Percentiles rank a stretch among this genome's conserved stretches.
These are phyloP conservation scores for Pyrocoelia pectoralis DNA, from an alignment of 2,888 invertebrate genomes.

Conservation along the genomic window DNA sequence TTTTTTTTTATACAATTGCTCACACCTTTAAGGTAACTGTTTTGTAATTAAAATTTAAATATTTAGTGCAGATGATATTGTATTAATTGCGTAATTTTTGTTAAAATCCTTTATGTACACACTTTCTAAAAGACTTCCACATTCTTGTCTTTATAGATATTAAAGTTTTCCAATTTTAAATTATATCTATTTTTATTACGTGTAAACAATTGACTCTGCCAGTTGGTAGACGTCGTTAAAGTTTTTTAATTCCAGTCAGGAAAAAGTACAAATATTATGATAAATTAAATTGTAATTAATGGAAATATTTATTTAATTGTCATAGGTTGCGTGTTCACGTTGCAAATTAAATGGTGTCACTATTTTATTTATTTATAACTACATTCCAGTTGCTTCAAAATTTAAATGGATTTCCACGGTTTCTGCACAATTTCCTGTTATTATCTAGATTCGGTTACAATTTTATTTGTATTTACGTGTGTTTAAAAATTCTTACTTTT, in stretches of 20 bases:
- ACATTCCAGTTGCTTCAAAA: not conserved
- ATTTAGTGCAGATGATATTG: not conserved
- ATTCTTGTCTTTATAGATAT: no score
- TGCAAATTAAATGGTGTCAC: not conserved
- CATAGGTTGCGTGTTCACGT: not conserved
- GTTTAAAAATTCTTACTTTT: not conserved
- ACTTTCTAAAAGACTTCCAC: not conserved
- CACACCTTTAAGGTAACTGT: constrained; percentile 25
- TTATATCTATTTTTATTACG: no score
- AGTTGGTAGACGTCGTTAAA: not conserved
- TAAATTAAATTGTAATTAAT: not conserved
- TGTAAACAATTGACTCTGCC: not conserved
- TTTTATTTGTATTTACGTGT: not conserved
- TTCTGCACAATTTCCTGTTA: not conserved
- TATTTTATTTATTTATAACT: not conserved
- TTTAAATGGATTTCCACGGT: not conserved
- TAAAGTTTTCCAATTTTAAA: not conserved
- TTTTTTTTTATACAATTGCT: constrained; percentile 20
- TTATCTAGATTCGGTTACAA: not conserved
- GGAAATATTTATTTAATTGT: constrained; percentile 1
- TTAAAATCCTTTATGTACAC: not conserved
- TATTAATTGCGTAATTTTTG: not conserved
- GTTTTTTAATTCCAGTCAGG: no score
- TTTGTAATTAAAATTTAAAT: constrained; percentile 3
- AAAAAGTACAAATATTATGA: no score